These are phyloP conservation scores for Ectobius pallidus DNA, from an alignment of 2,888 invertebrate species.

Conservation along the genomic window DNA sequence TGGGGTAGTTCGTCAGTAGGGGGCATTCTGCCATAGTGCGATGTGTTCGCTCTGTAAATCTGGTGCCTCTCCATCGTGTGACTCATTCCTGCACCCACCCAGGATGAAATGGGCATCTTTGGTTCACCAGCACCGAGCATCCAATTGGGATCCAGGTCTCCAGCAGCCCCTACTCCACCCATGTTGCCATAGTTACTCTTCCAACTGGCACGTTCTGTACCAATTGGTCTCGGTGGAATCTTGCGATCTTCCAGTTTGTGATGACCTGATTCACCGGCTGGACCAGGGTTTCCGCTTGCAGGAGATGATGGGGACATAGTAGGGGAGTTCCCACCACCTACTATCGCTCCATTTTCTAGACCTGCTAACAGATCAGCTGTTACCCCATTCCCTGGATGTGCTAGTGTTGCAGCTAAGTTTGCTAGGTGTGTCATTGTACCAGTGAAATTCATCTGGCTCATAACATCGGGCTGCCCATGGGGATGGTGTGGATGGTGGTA, in stretches of 20 bases:
- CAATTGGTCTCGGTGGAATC: constrained; percentile 73
- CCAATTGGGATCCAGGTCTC: constrained; percentile 56
- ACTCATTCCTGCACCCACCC: constrained; percentile 50
- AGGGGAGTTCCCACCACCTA: constrained; percentile 46
- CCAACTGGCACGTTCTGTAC: constrained; percentile 76
- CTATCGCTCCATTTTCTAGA: constrained; percentile 48
- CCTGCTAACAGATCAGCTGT: constrained; percentile 57
- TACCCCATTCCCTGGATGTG: constrained; percentile 30
- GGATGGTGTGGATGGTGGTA: constrained; percentile 37
- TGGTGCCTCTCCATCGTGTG: constrained; percentile 51
- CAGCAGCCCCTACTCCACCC: constrained; percentile 49
- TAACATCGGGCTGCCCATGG: constrained; percentile 37
- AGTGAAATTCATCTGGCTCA: constrained; percentile 31
- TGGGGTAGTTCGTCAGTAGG: constrained; percentile 56
- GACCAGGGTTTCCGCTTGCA: constrained; percentile 45
- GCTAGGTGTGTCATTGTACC: constrained; percentile 37
- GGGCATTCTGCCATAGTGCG: constrained; percentile 37
- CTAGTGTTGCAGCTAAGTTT: constrained; percentile 33
- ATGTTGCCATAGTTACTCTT: constrained; percentile 57
- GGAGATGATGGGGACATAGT: constrained; percentile 55
- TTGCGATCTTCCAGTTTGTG: constrained; percentile 52
- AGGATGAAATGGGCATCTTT: constrained; percentile 51
- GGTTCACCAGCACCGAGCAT: constrained; percentile 53
- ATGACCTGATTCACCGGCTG: constrained; percentile 24
- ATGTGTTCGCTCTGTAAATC: constrained; percentile 38